Base-by-base conservation (phyloP, 2,888 invertebrate species). In the Eupsilia transversa region DNA sequence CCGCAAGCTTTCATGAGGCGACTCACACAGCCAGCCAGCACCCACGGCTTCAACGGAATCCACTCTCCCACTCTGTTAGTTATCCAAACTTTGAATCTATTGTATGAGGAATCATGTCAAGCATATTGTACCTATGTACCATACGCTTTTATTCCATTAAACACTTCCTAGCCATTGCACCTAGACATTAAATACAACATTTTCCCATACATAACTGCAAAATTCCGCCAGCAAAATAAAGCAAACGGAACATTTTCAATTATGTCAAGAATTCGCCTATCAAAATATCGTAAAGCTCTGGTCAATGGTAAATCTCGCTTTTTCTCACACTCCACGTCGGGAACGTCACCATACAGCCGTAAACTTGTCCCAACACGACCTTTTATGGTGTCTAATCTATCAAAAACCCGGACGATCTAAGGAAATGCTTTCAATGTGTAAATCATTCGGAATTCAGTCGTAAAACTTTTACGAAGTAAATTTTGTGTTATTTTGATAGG, bases 311-410 rank as follows among this genome's bases (percentile, higher is more conserved):
- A 43, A 73, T 73, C 64, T 72, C 56, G 43, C 43, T 69, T 78
- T 72, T 86, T 86, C 87, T 77, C 86, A 87, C 86, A 85, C 65
- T 83, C 5, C 27, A 73, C 46, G 66, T 61, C 68, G 46, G 23
- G 56, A 57, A 68, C 60, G 64, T 77, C 85, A 79, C 76, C 71
- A 72, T 35, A 30, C 33, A 65, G 63, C 74, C 75, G 59, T 86
- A 86, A 86, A 86, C 10, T 54, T 68, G 80, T 79, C 71, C 61
- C 68, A 77, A 77, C 66, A 64, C 57, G 27, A 70, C 74, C 83
- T 85, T 86, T 87, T 86, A 86, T 85, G 56, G 74, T 41, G 20
- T 72, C 23, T 72, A 83, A 83, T 86, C 80, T 77, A 83, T 86
- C 87, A 86, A 85, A 78, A 77, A 73, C 76, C 83, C 81, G 79